Conservation (phyloP, 1,140 invertebrate species). For the Macrosteles quadrilineatus region DNA sequence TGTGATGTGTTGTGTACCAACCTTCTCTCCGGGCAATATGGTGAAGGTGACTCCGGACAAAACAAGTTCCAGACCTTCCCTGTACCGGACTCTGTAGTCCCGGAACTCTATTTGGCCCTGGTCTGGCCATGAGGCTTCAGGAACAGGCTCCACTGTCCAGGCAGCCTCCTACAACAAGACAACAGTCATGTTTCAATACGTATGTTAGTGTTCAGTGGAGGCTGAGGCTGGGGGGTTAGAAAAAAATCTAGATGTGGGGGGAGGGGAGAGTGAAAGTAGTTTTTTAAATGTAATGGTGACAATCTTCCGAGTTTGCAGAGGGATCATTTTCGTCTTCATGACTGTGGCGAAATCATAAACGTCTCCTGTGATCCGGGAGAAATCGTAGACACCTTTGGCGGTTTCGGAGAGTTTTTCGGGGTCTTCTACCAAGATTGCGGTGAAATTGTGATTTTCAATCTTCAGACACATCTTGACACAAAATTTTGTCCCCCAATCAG, state of each 20-base stretch:
- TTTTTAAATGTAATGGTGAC: neutral
- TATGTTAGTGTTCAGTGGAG: neutral
- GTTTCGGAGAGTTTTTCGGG: too few relatives aligned
- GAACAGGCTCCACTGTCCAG: conserved; percentile 23
- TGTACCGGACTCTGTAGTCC: conserved; percentile 56
- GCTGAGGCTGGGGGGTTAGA: too few relatives aligned
- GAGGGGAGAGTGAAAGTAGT: neutral
- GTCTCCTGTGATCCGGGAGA: too few relatives aligned
- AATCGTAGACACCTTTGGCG: too few relatives aligned
- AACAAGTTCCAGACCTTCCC: conserved; percentile 57
- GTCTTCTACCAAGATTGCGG: too few relatives aligned
- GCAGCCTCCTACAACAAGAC: conserved; percentile 30
- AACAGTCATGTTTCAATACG: neutral
- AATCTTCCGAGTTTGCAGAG: neutral
- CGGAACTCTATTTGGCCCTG: conserved; percentile 69
- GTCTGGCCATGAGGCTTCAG: conserved; percentile 63
- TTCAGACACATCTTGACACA: too few relatives aligned
- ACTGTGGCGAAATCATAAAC: neutral
- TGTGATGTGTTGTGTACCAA: too few relatives aligned
- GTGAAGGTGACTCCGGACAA: conserved; percentile 52
- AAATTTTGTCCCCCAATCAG: too few relatives aligned
- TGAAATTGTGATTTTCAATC: too few relatives aligned
- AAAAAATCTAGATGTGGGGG: neutral
- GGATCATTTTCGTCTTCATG: neutral
- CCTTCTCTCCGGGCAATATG: conserved; percentile 54